Evolutionary conservation across 2,888 invertebrate species (phyloP).

Genomic region (Drosophila nr. fundita): DNA sequence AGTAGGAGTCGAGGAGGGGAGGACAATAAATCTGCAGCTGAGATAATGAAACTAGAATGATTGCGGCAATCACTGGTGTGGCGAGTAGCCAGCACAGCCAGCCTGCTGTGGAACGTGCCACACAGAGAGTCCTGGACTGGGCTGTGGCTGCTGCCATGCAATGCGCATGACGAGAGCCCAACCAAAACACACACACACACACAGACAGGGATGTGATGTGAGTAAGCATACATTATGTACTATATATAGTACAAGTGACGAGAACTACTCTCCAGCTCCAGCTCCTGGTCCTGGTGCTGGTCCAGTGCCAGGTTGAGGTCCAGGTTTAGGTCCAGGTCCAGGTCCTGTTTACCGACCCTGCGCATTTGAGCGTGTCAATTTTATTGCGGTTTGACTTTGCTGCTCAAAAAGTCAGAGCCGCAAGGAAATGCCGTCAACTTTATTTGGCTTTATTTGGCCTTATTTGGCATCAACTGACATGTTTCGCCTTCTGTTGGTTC

Average conservation of each 20-base stretch:
- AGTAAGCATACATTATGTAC: conserved; percentile 63
- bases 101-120: conserved; percentile 24
- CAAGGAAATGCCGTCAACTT: conserved; percentile 28
- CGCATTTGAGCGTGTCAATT: conserved; percentile 72
- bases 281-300: neutral
- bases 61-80: conserved; percentile 84
- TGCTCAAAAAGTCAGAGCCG: conserved; percentile 31
- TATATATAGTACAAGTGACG: neutral
- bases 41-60: conserved; percentile 84
- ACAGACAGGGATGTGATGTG: conserved; percentile 17
- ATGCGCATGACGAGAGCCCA: conserved; percentile 66
- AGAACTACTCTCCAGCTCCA: neutral
- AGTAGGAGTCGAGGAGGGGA: conserved; percentile 10
- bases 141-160: conserved; percentile 37
- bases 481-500: conserved; percentile 4
- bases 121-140: conserved; percentile 7
- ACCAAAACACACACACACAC: neutral
- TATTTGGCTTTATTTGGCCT: neutral
- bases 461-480: neutral
- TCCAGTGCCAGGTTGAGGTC: neutral
- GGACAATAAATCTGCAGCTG: conserved; percentile 73
- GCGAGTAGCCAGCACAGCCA: conserved; percentile 46
- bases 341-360: conserved; percentile 57
- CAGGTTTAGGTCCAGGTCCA: neutral
- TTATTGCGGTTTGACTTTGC: conserved; percentile 81